Percentiles rank a stretch among this genome's conserved stretches.
Conservation (phyloP, 2,113 vertebrate genomes). For the Callospermophilus lateralis region DNA sequence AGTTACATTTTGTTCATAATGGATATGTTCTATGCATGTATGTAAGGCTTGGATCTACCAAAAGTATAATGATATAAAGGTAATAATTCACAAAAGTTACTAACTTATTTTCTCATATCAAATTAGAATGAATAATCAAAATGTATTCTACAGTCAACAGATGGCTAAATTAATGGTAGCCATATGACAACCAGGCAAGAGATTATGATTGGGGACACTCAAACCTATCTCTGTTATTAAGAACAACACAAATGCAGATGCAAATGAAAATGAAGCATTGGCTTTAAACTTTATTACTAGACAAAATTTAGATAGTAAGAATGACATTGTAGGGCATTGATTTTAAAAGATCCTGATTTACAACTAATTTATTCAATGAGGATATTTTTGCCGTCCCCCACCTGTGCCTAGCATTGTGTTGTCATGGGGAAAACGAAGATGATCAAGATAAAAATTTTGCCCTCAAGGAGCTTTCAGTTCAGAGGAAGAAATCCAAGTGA, state of each 20-base stretch:
- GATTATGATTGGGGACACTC: not conserved
- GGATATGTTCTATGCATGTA: not conserved
- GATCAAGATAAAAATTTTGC: constrained; percentile 22
- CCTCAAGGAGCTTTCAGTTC: not conserved
- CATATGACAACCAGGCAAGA: not conserved
- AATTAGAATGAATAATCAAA: not conserved
- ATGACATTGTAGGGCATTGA: not conserved
- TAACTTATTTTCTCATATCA: constrained; percentile 38
- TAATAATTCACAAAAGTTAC: not conserved
- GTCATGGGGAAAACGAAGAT: not conserved
- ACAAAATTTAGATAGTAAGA: not conserved
- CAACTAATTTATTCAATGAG: not conserved
- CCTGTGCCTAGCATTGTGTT: not conserved
- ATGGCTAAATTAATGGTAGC: not conserved
- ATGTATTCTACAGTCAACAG: constrained; percentile 33
- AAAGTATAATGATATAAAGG: constrained; percentile 19
- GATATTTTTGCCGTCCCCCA: not conserved
- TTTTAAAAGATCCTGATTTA: not conserved
- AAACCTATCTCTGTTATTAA: not conserved
- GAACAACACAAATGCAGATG: not conserved
- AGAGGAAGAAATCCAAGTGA: not conserved
- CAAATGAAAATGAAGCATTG: not conserved
- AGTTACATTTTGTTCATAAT: constrained; percentile 10
- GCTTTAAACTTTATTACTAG: not conserved
- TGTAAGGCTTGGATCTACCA: not conserved